Evolutionary conservation across 2,888 invertebrate species (phyloP).

Genomic region (Platycheirus albimanus): DNA sequence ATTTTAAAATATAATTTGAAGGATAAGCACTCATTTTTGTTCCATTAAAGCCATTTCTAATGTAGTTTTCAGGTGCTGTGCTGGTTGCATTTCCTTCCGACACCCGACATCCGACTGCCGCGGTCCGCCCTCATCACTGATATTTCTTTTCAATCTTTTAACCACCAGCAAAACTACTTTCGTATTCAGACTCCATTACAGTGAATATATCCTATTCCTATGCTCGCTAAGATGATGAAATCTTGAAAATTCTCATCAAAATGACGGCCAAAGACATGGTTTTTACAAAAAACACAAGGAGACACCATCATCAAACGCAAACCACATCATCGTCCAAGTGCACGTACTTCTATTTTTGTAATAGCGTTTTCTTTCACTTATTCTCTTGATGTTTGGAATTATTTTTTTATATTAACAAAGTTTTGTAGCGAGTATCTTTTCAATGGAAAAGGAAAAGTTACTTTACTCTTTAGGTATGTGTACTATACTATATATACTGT

Average conservation of each 20-base stretch:
- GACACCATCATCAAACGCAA: background rate
- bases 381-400: slow-evolving; percentile 22
- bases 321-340: background rate
- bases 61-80: slow-evolving; percentile 16
- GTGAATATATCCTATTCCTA: background rate
- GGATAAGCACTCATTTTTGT: background rate
- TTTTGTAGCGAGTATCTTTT: slow-evolving; percentile 29
- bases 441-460: slow-evolving; percentile 30
- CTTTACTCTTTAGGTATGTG: background rate
- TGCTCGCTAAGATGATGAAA: slow-evolving; percentile 25
- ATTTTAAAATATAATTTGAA: slow-evolving; percentile 3
- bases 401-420: slow-evolving; percentile 25
- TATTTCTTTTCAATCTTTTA: background rate
- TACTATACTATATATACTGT: background rate
- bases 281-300: slow-evolving; percentile 6
- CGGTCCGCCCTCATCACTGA: background rate
- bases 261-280: slow-evolving; percentile 16
- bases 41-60: slow-evolving; percentile 23
- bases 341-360: slow-evolving; percentile 3
- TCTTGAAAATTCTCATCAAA: slow-evolving; percentile 36
- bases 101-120: no score
- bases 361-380: slow-evolving; percentile 28
- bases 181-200: slow-evolving; percentile 31
- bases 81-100: slow-evolving; percentile 19
- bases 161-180: slow-evolving; percentile 22